phyloP scores from a whole-genome alignment of 2,113 vertebrate species.

The Zosterops hypoxanthus region DNA sequence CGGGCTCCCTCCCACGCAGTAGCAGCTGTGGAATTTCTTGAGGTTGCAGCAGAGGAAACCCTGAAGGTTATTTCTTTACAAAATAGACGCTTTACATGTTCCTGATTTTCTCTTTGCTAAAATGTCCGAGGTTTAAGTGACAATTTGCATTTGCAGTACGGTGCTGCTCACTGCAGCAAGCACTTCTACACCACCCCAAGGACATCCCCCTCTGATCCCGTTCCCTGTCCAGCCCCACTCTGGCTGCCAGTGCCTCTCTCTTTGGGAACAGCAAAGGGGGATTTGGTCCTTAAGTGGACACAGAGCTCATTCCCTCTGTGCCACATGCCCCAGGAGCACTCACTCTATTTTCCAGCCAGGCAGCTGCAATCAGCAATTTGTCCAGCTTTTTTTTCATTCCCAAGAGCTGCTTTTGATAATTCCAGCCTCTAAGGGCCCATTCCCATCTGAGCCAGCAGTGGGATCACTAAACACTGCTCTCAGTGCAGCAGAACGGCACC shows the following conservation, averaged over 20 bases:
- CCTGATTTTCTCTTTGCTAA: not conserved
- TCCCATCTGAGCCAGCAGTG: not conserved
- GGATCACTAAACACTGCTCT: not conserved
- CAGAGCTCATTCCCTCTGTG: not conserved
- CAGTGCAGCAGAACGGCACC: not conserved
- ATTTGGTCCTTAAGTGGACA: not conserved
- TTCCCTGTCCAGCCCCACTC: not conserved
- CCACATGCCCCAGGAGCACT: not conserved
- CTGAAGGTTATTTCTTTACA: constrained; percentile 1
- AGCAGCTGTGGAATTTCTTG: constrained; percentile 57
- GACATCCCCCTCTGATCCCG: not conserved
- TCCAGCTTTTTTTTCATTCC: not conserved
- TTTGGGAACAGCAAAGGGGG: not conserved
- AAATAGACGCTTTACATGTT: not conserved
- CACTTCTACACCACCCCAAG: not conserved
- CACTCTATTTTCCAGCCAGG: not conserved
- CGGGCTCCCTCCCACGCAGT: not conserved
- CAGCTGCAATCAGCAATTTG: not conserved
- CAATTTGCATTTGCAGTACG: rapidly evolving
- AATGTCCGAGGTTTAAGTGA: not conserved
- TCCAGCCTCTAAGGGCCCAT: not conserved
- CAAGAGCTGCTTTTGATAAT: not conserved
- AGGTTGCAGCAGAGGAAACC: constrained; percentile 34
- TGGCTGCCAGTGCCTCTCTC: rapidly evolving
- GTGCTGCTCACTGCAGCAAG: not conserved